These are phyloP conservation scores for Platysteira castanea DNA, from an alignment of 2,113 vertebrate species.

Conservation along the genomic window DNA sequence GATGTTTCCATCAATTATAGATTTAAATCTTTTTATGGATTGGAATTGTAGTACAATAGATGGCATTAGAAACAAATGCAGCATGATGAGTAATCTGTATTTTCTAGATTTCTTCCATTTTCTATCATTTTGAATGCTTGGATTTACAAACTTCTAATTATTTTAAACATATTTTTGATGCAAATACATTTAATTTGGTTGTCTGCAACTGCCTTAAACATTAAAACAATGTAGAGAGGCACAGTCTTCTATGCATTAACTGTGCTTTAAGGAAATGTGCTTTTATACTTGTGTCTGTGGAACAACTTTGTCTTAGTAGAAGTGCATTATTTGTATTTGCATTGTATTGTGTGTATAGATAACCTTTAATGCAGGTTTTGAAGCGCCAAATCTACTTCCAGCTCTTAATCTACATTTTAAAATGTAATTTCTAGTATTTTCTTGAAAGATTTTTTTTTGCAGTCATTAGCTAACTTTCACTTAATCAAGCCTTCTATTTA, in stretches of 20 bases:
- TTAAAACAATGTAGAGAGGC: background rate
- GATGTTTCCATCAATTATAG: slow-evolving; percentile 15
- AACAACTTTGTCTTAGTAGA: background rate
- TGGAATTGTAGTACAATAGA: background rate
- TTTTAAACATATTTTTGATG: background rate
- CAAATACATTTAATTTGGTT: background rate
- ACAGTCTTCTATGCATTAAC: background rate
- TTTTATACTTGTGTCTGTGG: background rate
- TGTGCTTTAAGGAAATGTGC: background rate
- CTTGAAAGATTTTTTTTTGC: slow-evolving; percentile 34
- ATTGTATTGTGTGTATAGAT: background rate
- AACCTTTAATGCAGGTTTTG: background rate
- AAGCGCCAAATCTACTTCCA: background rate
- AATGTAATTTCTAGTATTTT: background rate
- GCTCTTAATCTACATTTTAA: background rate
- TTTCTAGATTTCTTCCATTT: background rate
- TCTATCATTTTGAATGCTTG: background rate
- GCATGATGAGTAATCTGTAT: background rate
- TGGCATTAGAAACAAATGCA: background rate
- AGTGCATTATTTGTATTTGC: background rate
- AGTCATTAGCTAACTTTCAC: slow-evolving; percentile 7
- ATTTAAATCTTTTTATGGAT: background rate
- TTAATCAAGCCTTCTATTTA: slow-evolving; percentile 24
- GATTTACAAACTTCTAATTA: background rate
- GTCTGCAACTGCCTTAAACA: background rate